Conservation (phyloP, 2,797 vertebrate genomes). For the Serranus cabrilla region DNA sequence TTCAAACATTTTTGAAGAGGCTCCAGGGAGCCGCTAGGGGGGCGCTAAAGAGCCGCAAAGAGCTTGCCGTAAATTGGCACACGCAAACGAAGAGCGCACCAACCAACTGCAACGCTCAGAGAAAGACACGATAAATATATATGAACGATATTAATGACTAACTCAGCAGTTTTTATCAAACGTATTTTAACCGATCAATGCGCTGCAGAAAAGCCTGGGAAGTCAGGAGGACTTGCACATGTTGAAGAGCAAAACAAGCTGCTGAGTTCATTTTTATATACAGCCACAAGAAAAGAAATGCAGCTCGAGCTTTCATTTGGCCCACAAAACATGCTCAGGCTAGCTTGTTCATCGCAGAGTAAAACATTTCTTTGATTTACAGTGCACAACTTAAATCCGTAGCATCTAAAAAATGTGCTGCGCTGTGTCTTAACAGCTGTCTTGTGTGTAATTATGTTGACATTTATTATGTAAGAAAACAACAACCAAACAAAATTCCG, state of each 20-base stretch:
- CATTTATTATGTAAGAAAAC: conserved; percentile 77
- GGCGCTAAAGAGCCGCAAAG: no score
- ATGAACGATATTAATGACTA: no score
- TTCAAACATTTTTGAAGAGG: no score
- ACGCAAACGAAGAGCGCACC: conserved; percentile 86
- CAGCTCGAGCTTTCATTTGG: not conserved
- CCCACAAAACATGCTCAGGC: conserved; percentile 12
- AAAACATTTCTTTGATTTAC: conserved; percentile 39
- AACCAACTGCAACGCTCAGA: conserved; percentile 83
- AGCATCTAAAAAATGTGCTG: conserved; percentile 68
- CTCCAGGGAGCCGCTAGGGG: no score
- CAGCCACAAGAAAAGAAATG: conserved; percentile 25
- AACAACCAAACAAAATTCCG: conserved; percentile 80
- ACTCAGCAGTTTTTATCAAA: not conserved
- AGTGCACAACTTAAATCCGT: conserved; percentile 38
- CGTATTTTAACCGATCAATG: conserved; percentile 81
- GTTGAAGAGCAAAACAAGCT: conserved; percentile 83
- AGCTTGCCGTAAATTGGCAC: conserved; percentile 80
- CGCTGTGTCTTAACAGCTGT: conserved; percentile 72
- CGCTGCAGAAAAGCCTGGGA: conserved; percentile 82
- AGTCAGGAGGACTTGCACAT: conserved; percentile 77
- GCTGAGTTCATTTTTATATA: conserved; percentile 78
- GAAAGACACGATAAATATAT: no score
- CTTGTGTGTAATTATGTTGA: conserved; percentile 80
- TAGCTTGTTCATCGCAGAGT: conserved; percentile 26